phyloP scores from a whole-genome alignment of 2,113 vertebrate species.

The Odontophorus gujanensis region DNA sequence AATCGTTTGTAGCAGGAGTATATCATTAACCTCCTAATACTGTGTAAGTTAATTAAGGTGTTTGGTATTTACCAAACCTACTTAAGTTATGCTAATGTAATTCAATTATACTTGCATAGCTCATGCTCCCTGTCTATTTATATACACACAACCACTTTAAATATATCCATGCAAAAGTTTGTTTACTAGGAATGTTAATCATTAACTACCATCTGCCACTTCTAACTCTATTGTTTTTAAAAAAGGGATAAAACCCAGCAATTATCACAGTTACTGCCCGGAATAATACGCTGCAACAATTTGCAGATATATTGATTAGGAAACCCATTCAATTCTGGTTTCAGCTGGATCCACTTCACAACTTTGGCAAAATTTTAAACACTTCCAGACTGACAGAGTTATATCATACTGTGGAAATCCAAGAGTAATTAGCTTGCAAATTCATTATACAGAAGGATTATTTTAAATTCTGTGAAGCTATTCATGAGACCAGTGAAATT shows the following conservation, averaged over 20 bases:
- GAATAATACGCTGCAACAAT: not conserved
- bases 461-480: conserved; percentile 48
- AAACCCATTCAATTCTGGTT: not conserved
- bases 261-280: not conserved
- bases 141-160: conserved; percentile 38
- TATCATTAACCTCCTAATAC: conserved; percentile 35
- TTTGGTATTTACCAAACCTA: conserved; percentile 47
- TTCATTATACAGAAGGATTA: conserved; percentile 35
- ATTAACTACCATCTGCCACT: conserved; percentile 45
- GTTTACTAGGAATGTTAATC: conserved; percentile 49
- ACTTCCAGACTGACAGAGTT: not conserved
- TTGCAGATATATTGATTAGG: not conserved
- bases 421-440: conserved; percentile 22
- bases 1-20: not conserved
- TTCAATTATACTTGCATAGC: conserved; percentile 46
- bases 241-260: conserved; percentile 4
- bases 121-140: conserved; percentile 48
- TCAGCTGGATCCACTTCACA: not conserved
- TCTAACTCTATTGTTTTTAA: conserved; percentile 8
- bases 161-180: conserved; percentile 15
- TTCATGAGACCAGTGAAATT: conserved; percentile 9
- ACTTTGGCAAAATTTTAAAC: not conserved
- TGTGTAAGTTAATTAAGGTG: conserved; percentile 39
- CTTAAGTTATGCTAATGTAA: conserved; percentile 62
- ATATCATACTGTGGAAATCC: not conserved